Conservation (phyloP, 2,797 vertebrate species). For the Sebastes hubbsi region DNA sequence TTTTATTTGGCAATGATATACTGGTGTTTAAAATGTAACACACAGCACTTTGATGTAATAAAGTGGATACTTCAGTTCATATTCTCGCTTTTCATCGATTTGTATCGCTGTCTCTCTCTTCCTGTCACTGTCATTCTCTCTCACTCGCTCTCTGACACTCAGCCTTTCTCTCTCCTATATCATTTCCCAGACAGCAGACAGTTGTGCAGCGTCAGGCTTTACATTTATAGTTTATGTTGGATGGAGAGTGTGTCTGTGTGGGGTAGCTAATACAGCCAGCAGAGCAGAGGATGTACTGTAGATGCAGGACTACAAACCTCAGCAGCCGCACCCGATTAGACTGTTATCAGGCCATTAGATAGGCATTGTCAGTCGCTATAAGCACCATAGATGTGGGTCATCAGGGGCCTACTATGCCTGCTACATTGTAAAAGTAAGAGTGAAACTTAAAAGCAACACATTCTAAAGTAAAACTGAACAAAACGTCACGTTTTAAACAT, state of each 20-base stretch:
- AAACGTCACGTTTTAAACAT: too few species aligned
- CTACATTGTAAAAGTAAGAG: too few species aligned
- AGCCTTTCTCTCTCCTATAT: neutral
- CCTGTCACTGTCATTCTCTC: neutral
- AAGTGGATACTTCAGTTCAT: neutral
- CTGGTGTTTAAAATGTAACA: neutral
- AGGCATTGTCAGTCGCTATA: too few species aligned
- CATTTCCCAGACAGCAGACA: constrained; percentile 44
- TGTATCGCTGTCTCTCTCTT: neutral
- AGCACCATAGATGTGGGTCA: too few species aligned
- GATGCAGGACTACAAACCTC: constrained; percentile 28
- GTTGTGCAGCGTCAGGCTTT: constrained; percentile 64
- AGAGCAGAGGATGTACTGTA: neutral
- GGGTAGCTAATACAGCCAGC: neutral
- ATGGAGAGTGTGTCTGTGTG: neutral
- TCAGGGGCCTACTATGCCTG: too few species aligned
- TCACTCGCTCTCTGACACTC: constrained; percentile 7
- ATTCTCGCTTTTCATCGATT: constrained; percentile 11
- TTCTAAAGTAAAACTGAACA: too few species aligned
- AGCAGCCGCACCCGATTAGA: constrained; percentile 10
- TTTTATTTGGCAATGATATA: neutral
- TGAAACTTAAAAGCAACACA: too few species aligned
- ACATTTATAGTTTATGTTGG: constrained; percentile 17
- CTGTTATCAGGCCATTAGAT: too few species aligned
- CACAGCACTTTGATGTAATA: constrained; percentile 1